Conservation (phyloP, 2,113 vertebrate genomes). For the Camelus dromedarius region DNA sequence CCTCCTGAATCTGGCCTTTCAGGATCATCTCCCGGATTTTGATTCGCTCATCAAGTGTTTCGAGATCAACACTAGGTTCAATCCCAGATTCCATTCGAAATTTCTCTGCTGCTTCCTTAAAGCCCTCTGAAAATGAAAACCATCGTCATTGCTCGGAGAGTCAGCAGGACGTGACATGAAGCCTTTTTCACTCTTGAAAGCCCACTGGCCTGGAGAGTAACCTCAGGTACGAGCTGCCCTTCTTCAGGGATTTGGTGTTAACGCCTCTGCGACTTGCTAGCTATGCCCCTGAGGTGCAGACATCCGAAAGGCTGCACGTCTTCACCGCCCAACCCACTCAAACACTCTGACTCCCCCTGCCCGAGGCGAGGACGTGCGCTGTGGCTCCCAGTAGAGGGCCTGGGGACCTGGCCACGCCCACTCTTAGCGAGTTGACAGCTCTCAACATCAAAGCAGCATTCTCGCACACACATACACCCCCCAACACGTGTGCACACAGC, state of each 20-base stretch:
- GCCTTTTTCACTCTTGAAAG: not conserved
- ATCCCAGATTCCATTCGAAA: slow-evolving; percentile 99
- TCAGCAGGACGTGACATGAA: rapidly evolving
- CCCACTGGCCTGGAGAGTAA: not conserved
- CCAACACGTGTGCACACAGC: too few species aligned
- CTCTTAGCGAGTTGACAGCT: not conserved
- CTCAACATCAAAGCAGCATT: not conserved
- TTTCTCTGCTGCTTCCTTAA: slow-evolving; percentile 99
- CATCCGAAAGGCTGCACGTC: rapidly evolving
- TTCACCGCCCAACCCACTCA: too few species aligned
- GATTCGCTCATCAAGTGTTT: slow-evolving; percentile 97
- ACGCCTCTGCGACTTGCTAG: not conserved
- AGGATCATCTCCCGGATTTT: slow-evolving; percentile 99
- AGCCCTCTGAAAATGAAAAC: slow-evolving; percentile 92
- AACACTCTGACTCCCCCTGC: not conserved
- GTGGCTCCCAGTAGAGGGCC: not conserved
- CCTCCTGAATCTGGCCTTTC: slow-evolving; percentile 98
- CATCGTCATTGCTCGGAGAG: not conserved
- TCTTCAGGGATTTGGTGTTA: too few species aligned
- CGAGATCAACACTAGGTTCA: slow-evolving; percentile 97
- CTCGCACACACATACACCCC: too few species aligned
- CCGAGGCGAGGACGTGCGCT: not conserved
- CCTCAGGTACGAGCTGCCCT: rapidly evolving
- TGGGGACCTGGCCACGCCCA: not conserved
- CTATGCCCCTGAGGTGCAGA: not conserved